Base-by-base conservation (phyloP, 64 coral and sea anemone species). In the Acropora tenuis region DNA sequence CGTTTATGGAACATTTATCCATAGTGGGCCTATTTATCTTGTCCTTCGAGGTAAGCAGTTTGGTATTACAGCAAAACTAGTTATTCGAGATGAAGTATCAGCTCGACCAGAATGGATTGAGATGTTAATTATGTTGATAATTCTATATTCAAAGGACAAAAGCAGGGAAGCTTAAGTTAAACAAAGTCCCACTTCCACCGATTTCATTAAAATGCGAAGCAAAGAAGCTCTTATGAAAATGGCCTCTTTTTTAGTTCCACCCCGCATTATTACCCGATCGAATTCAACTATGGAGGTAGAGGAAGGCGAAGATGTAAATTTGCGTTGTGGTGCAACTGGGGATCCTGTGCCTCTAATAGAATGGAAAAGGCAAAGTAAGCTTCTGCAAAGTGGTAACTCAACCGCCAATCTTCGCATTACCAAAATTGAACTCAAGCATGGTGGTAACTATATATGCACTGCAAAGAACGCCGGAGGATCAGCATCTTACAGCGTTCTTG, bases 391-490 rank as follows among this genome's bases (percentile, higher is more conserved):
- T 4, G 41, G 61, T 5, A 86, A 66, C 1, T n/a, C 9, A 8
- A 47, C 19, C 0, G 48, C 8, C 3, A 7, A 47, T 3, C 58
- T 69, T 43, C 60, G 43, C 2, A 86, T 86, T 47, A 60, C 3
- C 18, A 86, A 72, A 10, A 58, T 48, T 5, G n/a, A 47, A 50
- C 83, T 69, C 16, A 86, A 72, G 44, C 6, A 71, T 66, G 83
- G 41, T 18, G 83, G 83, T 20, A 72, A 17, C 41, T 86, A 69
- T 58, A 15, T 68, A 7, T 86, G 83, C 47, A 86, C 3, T 44
- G 83, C 83, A n/a, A 72, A 41, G 17, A 86, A 86, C 65, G 49
- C 47, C 6, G 83, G 9, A 8, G 83, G 83, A 47, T 69, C 13
- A 3, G 42, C 10, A 3, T 72, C 46, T 30, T 68, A 86, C 46